Conservation (phyloP, 1,140 invertebrate genomes). For the Philotrypesis tridentata region DNA sequence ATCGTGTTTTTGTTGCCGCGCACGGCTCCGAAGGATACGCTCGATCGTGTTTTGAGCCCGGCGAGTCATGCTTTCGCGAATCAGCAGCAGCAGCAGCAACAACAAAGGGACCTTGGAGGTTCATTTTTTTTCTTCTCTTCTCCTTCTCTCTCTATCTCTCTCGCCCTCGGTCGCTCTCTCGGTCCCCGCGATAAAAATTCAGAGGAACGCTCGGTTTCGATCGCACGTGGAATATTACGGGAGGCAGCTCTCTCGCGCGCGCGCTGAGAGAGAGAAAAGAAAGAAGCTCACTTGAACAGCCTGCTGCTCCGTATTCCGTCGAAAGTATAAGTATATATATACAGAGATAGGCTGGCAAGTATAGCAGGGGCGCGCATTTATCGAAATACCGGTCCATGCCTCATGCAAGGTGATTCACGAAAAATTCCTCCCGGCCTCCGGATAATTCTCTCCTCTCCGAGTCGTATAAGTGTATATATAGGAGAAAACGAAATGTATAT, state of each 20-base stretch:
- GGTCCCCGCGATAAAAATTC: conserved; percentile 27
- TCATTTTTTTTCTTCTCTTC: conserved; percentile 2
- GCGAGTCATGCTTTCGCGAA: conserved; percentile 34
- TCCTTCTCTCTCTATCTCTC: neutral
- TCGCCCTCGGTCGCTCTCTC: neutral
- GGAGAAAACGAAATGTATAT: conserved; percentile 10
- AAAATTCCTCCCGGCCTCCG: neutral
- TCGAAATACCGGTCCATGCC: neutral
- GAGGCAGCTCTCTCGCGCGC: too few relatives aligned
- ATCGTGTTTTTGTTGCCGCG: conserved; percentile 37
- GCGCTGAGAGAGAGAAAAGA: neutral
- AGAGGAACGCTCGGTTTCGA: conserved; percentile 14
- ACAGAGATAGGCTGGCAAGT: too few relatives aligned
- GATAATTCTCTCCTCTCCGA: neutral
- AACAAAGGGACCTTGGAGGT: conserved; percentile 10
- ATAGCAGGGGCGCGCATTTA: neutral
- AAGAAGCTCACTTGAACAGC: neutral
- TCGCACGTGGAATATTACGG: conserved; percentile 33
- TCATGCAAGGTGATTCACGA: neutral
- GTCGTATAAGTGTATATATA: too few relatives aligned
- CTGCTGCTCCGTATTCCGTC: neutral
- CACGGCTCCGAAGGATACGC: conserved; percentile 50
- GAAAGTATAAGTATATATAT: neutral
- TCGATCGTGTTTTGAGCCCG: conserved; percentile 26
- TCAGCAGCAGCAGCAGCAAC: neutral